Evolutionary conservation across 2,888 invertebrate genomes (phyloP), one percentile per base, ranked within the genome.

Genomic region (Ectemnius lituratus): DNA sequence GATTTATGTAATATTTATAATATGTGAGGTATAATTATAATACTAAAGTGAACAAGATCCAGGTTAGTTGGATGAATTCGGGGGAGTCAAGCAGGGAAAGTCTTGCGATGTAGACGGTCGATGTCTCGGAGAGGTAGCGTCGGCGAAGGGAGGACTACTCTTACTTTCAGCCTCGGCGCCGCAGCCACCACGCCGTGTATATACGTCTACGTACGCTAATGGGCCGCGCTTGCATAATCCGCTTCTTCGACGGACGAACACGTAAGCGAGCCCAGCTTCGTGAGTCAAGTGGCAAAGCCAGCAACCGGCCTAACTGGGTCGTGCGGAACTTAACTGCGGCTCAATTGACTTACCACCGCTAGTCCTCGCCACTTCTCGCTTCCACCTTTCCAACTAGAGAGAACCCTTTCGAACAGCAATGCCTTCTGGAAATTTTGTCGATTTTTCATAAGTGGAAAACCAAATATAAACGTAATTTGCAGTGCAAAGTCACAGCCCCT

Each of bases 161-260:
- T 90, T 88, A 88, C 89, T 89, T 89, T 89, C 88, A 85, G 82
- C 80, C 81, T 81, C 81, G 83, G 73, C 83, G 85, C 86, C 87
- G 86, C 37, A 52, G 52, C 52, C 37, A 37, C 37, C 16, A 16
- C n/a, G 52, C 52, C 52, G 52, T 16, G 16, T 52, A 37, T 37
- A 37, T 37, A 37, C 37, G 37, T 37, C 5, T 37, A 52, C 88
- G 85, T 88, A 85, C 85, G 81, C 81, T 84, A 83, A 85, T 86
- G 82, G 81, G 49, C 72, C 37, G 11, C 73, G 75, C 83, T 88
- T 88, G 81, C 82, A 80, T 82, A 87, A 88, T 73, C 18, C 61
- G 45, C 67, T 74, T 62, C 49, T 73, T 77, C 78, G 71, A 74
- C 73, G 75, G 82, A 84, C 78, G 82, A 85, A 75, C 75, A 80